Conservation (phyloP, 2,113 vertebrate genomes). For the Tetrax tetrax region DNA sequence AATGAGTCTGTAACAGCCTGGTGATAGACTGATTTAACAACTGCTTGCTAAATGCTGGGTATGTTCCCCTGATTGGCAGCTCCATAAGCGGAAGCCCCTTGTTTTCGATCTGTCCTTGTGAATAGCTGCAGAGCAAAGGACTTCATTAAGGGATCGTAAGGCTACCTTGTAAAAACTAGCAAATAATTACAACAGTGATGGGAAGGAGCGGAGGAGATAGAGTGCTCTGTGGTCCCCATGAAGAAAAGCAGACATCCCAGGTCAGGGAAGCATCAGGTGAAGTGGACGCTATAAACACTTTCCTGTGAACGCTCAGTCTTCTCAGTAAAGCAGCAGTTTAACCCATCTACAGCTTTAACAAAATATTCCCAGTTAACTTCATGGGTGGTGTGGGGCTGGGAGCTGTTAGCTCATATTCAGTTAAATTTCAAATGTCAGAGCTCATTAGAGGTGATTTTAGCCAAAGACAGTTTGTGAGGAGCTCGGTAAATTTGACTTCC, state of each 20-base stretch:
- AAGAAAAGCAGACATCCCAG: slow-evolving; percentile 64
- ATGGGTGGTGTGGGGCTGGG: slow-evolving; percentile 77
- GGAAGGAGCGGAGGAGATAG: slow-evolving; percentile 3
- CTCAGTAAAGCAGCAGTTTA: slow-evolving; percentile 68
- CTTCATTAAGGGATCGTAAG: slow-evolving; percentile 46
- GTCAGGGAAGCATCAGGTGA: slow-evolving; percentile 63
- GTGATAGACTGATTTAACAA: slow-evolving; percentile 33
- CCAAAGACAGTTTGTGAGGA: slow-evolving; percentile 72
- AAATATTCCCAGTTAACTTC: slow-evolving; percentile 74
- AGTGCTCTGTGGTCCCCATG: background rate
- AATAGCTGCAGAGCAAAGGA: slow-evolving; percentile 51
- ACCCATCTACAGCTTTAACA: background rate
- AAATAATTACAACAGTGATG: slow-evolving; percentile 11
- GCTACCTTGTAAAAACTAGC: slow-evolving; percentile 36
- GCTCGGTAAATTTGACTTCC: slow-evolving; percentile 72
- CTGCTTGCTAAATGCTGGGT: background rate
- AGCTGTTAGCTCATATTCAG: slow-evolving; percentile 72
- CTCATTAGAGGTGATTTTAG: slow-evolving; percentile 77
- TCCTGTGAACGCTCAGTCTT: slow-evolving; percentile 52
- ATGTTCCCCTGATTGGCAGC: background rate
- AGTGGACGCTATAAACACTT: slow-evolving; percentile 66
- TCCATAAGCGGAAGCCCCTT: background rate
- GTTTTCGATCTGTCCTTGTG: slow-evolving; percentile 35
- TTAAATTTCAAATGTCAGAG: slow-evolving; percentile 79
- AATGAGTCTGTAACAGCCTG: background rate